Evolutionary conservation across 2,113 vertebrate genomes (phyloP), one percentile per base, ranked within the genome.

Genomic region (Dendropsophus ebraccatus): DNA sequence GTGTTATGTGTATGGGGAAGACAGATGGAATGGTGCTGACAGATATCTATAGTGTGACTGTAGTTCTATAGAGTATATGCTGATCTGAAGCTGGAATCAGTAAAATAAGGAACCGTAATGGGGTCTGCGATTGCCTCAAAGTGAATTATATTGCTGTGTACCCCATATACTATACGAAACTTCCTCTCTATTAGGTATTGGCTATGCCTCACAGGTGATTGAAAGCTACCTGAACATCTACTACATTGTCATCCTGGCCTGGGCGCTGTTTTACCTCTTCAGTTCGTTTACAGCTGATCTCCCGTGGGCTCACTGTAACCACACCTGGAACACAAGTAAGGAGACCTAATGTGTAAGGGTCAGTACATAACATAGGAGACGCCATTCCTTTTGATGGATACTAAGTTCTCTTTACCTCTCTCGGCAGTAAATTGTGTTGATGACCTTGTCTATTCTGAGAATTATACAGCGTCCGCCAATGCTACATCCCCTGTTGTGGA

Each of bases 261-360:
- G 97, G 97, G 95, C 94, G 0, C 88, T 97, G 28, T 96, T 98
- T 89, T 99, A 98, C 89, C 90, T 99, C 6, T 94, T 94, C 88
- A 95, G 94, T 89, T 96, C 96, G 88, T 98, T 99, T 84, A 89
- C 85, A 50, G 88, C 88, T 2, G 92, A 95, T 4, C 92, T 99
- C 8, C 96, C 97, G 0, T 99, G 97, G 97, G 93, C 95, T 0
- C 95, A 84, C n/a, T 99, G 97, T 77, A 90, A 90, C 87, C 96
- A 99, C 81, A 4, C 12, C 17, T 99, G 98, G 97, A 99, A 99
- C 88, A 94, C 96, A 90, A 93, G 97, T 99, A 91, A 78, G 56
- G 0, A 19, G 19, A 16, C 16, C 16, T 32, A 13, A 4, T 4
- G 4, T 28, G 17, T 17, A 30, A 13, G 19, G 8, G 10, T 37